Conservation (phyloP, 2,113 vertebrate genomes). For the crab-eating macaque (Macaca fascicularis) region DNA sequence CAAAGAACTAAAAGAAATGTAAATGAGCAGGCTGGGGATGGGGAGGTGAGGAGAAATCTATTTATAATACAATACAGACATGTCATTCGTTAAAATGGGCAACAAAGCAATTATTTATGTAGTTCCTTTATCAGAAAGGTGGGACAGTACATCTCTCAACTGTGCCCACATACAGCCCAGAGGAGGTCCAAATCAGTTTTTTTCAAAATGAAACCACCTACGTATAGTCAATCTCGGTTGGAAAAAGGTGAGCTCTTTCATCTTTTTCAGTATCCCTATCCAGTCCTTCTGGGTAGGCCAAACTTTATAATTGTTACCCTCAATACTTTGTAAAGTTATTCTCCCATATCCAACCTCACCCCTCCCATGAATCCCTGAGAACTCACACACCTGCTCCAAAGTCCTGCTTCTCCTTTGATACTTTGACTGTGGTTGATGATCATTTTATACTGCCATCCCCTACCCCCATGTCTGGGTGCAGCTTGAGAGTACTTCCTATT, state of each 20-base stretch:
- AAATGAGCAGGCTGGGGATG: neutral
- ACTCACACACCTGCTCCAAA: neutral
- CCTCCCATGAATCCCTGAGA: neutral
- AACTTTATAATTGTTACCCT: neutral
- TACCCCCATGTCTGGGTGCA: neutral
- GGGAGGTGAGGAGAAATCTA: neutral
- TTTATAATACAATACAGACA: neutral
- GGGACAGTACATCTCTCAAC: neutral
- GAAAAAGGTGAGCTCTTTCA: neutral
- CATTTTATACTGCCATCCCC: neutral
- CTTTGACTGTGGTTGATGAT: neutral
- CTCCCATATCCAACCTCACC: neutral
- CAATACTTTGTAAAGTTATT: neutral
- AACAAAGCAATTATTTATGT: neutral
- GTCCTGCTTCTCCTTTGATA: neutral
- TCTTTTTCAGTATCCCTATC: neutral
- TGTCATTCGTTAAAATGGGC: neutral
- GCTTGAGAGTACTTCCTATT: neutral
- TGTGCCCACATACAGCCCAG: neutral
- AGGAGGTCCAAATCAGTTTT: neutral
- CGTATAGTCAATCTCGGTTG: neutral
- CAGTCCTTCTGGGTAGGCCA: neutral
- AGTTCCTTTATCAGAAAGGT: neutral
- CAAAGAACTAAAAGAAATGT: constrained; percentile 15
- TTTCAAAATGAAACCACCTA: neutral